Conservation (phyloP, 2,113 vertebrate genomes). For the Psittacula cyanocephala region DNA sequence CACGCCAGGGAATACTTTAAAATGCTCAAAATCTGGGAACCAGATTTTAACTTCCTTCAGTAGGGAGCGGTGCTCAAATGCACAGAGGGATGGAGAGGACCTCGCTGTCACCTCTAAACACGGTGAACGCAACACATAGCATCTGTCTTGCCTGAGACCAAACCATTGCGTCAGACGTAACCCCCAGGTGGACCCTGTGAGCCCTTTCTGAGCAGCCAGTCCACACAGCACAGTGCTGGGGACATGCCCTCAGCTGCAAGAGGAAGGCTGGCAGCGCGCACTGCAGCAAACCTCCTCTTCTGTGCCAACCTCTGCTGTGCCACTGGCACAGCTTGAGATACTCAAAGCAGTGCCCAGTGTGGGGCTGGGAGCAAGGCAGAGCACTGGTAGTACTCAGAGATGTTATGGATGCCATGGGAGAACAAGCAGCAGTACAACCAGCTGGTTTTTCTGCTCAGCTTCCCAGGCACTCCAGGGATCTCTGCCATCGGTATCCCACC, state of each 20-base stretch:
- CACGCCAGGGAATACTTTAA: neutral
- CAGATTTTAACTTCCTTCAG: neutral
- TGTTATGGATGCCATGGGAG: neutral
- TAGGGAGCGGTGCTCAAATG: neutral
- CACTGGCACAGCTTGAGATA: fast-evolving
- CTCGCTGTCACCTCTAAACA: neutral
- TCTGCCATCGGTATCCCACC: neutral
- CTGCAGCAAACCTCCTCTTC: neutral
- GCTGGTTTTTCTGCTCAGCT: neutral
- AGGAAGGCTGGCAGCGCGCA: neutral
- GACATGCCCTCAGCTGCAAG: neutral
- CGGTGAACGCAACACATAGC: fast-evolving
- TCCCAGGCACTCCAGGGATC: neutral
- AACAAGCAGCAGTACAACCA: neutral
- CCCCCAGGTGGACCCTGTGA: neutral
- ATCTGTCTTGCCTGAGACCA: neutral
- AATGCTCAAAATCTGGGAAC: neutral
- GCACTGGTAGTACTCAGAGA: neutral
- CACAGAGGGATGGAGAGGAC: neutral
- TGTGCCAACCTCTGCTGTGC: neutral
- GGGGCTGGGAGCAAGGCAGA: neutral
- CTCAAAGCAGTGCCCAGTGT: fast-evolving
- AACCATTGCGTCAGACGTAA: fast-evolving
- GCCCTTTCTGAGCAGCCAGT: fast-evolving
- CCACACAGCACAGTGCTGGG: fast-evolving